phyloP scores from a whole-genome alignment of 2,888 invertebrate species.

The Eremobia ochroleuca region DNA sequence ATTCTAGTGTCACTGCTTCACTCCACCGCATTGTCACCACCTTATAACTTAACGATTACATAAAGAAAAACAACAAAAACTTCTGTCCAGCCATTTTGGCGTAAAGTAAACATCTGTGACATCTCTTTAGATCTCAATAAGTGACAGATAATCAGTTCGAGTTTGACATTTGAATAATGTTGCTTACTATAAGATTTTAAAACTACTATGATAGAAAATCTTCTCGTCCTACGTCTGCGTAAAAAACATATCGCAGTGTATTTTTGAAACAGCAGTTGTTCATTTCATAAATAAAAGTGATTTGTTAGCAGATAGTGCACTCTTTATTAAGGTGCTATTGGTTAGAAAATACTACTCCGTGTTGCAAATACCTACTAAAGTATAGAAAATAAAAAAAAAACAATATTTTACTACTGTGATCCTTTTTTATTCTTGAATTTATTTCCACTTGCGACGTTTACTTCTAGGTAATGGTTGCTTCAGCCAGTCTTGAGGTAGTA shows the following conservation, averaged over 20 bases:
- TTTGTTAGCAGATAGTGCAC: too few species aligned
- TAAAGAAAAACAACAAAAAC: constrained; percentile 18
- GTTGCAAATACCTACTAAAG: not conserved
- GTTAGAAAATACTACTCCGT: not conserved
- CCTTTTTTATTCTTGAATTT: constrained; percentile 17
- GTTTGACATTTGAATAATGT: constrained; percentile 8
- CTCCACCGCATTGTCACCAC: constrained; percentile 84
- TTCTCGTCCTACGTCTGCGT: not conserved
- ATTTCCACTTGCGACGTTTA: constrained; percentile 16
- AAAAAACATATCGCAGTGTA: too few species aligned
- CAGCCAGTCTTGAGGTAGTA: not conserved
- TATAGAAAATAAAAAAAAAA: not conserved
- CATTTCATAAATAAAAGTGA: too few species aligned
- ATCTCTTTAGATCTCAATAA: not conserved
- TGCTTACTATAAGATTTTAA: not conserved
- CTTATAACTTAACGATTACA: constrained; percentile 1
- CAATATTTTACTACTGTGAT: not conserved
- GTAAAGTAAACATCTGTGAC: constrained; percentile 19
- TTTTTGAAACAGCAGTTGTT: not conserved
- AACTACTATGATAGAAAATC: not conserved
- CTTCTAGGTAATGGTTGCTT: constrained; percentile 36
- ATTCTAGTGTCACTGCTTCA: constrained; percentile 85
- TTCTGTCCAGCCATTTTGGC: constrained; percentile 16
- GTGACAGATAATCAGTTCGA: not conserved
- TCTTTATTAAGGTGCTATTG: not conserved